A percentile compares a stretch with the other conserved stretches of the same genome.
phyloP scores from a whole-genome alignment of 2,113 vertebrate species.

The Hystrix brachyura region DNA sequence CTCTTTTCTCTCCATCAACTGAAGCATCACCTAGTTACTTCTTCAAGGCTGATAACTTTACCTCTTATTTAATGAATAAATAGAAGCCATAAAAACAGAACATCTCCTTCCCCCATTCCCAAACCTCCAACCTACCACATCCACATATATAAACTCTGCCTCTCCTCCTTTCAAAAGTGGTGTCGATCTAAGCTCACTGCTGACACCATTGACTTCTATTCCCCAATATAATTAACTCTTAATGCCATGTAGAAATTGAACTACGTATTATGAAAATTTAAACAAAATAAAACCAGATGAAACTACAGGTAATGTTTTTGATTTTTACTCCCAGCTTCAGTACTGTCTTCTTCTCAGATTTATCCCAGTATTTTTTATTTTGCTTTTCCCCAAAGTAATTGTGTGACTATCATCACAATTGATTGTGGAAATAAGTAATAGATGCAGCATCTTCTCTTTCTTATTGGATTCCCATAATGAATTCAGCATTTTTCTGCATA shows the following conservation, averaged over 20 bases:
- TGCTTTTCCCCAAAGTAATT: background rate
- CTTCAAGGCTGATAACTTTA: background rate
- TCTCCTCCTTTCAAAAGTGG: background rate
- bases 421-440: conserved; percentile 70
- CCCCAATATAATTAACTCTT: background rate
- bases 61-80: background rate
- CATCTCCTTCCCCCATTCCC: background rate
- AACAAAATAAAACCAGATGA: conserved; percentile 3
- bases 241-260: conserved; percentile 8
- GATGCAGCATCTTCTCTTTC: conserved; percentile 59
- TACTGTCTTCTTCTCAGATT: background rate
- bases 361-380: conserved; percentile 43
- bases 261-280: background rate
- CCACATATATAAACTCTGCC: rapidly evolving
- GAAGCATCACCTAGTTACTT: background rate
- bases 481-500: conserved; percentile 79
- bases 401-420: conserved; percentile 57
- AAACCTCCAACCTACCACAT: background rate
- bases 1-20: background rate
- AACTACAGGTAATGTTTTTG: rapidly evolving
- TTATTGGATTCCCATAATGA: conserved; percentile 75
- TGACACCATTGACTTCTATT: background rate
- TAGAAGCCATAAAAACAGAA: background rate
- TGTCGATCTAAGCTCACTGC: background rate
- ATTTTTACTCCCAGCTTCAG: background rate